A percentile compares a stretch with the other conserved stretches of the same genome.
These are phyloP conservation scores for Achroia grisella DNA, from an alignment of 1,140 invertebrate genomes.

Conservation along the genomic window DNA sequence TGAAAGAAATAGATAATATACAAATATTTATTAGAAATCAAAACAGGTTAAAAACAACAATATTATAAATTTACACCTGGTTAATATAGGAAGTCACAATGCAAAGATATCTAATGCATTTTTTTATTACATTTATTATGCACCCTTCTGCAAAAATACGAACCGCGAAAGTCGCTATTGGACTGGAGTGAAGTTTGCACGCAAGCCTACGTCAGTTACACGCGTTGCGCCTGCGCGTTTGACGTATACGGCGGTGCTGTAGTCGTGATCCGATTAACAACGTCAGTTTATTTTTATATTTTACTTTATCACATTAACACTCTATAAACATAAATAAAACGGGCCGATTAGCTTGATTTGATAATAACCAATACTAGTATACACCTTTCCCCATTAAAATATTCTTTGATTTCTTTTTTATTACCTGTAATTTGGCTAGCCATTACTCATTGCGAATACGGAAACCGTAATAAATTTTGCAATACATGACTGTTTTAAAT, in stretches of 20 bases:
- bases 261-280: constrained; percentile 72
- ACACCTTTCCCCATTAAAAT: constrained; percentile 7
- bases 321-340: constrained; percentile 13
- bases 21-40: no score
- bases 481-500: neutral
- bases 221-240: constrained; percentile 67
- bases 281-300: constrained; percentile 55
- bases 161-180: no score
- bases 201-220: constrained; percentile 65
- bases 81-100: no score
- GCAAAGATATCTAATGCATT: no score
- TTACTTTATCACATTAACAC: constrained; percentile 17
- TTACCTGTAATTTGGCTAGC: constrained; percentile 3
- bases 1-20: no score
- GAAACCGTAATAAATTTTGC: constrained; percentile 7
- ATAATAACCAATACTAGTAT: constrained; percentile 2
- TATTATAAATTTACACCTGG: no score
- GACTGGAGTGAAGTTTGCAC: constrained; percentile 51
- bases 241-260: constrained; percentile 70
- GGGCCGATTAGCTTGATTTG: constrained; percentile 40
- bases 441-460: constrained; percentile 8
- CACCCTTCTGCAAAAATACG: constrained; percentile 5
- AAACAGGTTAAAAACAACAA: no score
- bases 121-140: constrained; percentile 6
- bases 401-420: constrained; percentile 7